Conservation (phyloP, 2,113 vertebrate species). For the Periophthalmodon schlosseri region DNA sequence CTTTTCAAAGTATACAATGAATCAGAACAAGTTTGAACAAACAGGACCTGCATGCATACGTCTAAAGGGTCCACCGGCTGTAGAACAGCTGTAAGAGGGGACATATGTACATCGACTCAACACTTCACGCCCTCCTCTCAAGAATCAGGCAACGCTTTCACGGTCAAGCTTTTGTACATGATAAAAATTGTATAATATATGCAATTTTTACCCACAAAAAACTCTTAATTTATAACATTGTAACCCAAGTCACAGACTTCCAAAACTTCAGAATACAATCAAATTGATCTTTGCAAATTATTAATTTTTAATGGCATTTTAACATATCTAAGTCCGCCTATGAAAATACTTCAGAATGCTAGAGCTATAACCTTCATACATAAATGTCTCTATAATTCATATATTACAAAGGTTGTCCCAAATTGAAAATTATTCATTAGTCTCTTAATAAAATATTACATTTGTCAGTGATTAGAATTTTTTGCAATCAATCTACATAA, state of each 20-base stretch:
- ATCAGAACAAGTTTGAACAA: constrained; percentile 79
- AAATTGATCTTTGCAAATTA: constrained; percentile 72
- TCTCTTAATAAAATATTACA: constrained; percentile 81
- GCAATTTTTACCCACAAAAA: constrained; percentile 69
- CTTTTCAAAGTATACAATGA: constrained; percentile 76
- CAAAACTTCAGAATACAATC: constrained; percentile 72
- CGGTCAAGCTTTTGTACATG: constrained; percentile 48
- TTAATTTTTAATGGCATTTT: constrained; percentile 66
- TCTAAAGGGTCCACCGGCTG: constrained; percentile 67
- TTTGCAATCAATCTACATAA: constrained; percentile 64
- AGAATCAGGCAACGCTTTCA: constrained; percentile 61
- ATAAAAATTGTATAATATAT: constrained; percentile 83
- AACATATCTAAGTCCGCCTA: constrained; percentile 50
- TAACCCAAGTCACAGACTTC: constrained; percentile 74
- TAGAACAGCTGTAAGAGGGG: constrained; percentile 67
- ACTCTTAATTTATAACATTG: constrained; percentile 53
- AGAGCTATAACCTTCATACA: constrained; percentile 66
- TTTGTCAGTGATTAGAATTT: constrained; percentile 82
- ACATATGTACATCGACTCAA: constrained; percentile 76
- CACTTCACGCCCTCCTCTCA: constrained; percentile 44
- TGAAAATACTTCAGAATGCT: constrained; percentile 71
- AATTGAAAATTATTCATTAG: constrained; percentile 75
- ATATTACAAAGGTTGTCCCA: constrained; percentile 76
- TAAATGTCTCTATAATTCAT: constrained; percentile 76
- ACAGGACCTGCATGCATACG: constrained; percentile 75